These are phyloP conservation scores for Pyrrhopygopsis socrates DNA, from an alignment of 2,888 invertebrate species.

Conservation along the genomic window DNA sequence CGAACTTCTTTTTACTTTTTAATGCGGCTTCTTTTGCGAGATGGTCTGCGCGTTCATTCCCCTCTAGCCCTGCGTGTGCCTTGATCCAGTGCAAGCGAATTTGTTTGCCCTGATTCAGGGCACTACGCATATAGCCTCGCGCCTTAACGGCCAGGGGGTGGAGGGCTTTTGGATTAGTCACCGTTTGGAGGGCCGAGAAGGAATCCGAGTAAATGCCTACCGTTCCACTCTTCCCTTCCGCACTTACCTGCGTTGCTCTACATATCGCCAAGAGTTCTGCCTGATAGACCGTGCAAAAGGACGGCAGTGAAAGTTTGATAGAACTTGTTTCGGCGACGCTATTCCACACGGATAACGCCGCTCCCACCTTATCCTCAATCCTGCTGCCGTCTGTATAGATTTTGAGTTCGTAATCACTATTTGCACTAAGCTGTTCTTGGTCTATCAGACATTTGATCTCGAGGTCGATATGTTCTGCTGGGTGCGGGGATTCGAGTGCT, in stretches of 20 bases:
- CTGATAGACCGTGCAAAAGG: constrained; percentile 58
- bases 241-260: neutral
- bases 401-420: neutral
- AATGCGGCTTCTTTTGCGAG: constrained; percentile 48
- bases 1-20: neutral
- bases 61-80: neutral
- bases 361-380: constrained; percentile 63
- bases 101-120: no score
- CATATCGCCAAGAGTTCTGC: constrained; percentile 39
- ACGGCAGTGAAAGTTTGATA: constrained; percentile 30
- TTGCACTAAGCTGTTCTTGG: neutral
- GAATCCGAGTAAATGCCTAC: no score
- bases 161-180: no score
- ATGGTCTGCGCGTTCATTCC: constrained; percentile 31
- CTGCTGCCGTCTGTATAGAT: constrained; percentile 74
- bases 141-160: neutral
- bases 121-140: no score
- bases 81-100: no score
- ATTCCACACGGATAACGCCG: constrained; percentile 39
- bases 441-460: neutral
- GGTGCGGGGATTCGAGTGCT: neutral
- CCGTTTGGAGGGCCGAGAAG: no score
- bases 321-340: constrained; percentile 16
- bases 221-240: no score
- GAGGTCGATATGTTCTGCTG: neutral